Conservation (phyloP, 2,888 invertebrate species). For the Geotrupes spiniger region DNA sequence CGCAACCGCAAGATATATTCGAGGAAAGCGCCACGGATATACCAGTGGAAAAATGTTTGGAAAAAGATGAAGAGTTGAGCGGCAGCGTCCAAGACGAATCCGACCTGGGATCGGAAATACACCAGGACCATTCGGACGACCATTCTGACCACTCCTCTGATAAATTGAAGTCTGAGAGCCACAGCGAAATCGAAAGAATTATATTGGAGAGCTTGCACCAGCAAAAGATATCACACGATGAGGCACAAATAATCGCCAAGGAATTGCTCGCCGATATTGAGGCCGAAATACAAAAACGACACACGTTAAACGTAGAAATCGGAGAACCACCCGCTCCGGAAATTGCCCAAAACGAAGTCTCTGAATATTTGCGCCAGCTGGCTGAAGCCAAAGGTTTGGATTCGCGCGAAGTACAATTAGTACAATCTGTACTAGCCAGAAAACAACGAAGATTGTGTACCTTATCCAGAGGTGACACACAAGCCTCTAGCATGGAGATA, state of each 20-base stretch:
- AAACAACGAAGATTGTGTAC: conserved; percentile 49
- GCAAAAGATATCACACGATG: conserved; percentile 51
- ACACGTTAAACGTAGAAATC: conserved; percentile 22
- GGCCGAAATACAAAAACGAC: conserved; percentile 52
- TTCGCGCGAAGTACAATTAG: conserved; percentile 51
- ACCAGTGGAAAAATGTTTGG: conserved; percentile 35
- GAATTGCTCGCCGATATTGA: conserved; percentile 56
- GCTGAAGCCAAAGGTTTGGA: conserved; percentile 51
- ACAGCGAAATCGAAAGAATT: conserved; percentile 47
- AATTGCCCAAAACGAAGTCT: conserved; percentile 43
- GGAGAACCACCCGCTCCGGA: conserved; percentile 34
- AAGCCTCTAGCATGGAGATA: conserved; percentile 57
- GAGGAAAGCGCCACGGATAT: conserved; percentile 45
- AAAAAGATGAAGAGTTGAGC: conserved; percentile 47
- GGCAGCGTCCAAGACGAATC: conserved; percentile 44
- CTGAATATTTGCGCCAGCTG: conserved; percentile 49
- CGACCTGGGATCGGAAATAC: conserved; percentile 47
- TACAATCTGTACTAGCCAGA: conserved; percentile 53
- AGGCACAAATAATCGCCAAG: conserved; percentile 53
- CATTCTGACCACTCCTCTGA: conserved; percentile 46
- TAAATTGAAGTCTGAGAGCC: conserved; percentile 45
- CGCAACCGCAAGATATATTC: conserved; percentile 39
- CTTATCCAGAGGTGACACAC: conserved; percentile 50
- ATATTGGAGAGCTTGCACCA: conserved; percentile 48
- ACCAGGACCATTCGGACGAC: conserved; percentile 47